phyloP scores from a whole-genome alignment of 2,888 invertebrate genomes.

The Hartigia nigra region DNA sequence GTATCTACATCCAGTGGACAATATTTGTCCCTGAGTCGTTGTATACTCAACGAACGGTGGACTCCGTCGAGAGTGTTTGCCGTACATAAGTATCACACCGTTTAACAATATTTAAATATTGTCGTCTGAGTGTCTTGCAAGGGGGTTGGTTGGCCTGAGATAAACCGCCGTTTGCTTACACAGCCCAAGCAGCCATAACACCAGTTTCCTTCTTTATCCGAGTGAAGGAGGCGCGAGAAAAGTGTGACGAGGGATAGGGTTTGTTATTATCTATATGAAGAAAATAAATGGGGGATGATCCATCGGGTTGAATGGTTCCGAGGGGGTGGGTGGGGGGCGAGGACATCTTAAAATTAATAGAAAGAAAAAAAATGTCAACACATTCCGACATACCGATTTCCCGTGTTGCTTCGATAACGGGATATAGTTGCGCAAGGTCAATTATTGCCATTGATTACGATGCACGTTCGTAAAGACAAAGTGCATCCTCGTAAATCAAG shows the following conservation, averaged over 20 bases:
- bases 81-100: constrained; percentile 47
- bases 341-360: background rate
- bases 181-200: constrained; percentile 42
- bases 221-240: background rate
- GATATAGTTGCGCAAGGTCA: background rate
- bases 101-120: constrained; percentile 62
- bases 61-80: constrained; percentile 37
- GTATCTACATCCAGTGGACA: constrained; percentile 9
- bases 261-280: background rate
- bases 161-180: constrained; percentile 55
- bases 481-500: constrained; percentile 54
- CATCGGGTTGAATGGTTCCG: background rate
- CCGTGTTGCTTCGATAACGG: background rate
- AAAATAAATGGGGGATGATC: background rate
- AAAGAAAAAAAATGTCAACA: background rate
- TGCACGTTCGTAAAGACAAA: constrained; percentile 18
- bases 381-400: background rate
- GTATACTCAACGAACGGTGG: constrained; percentile 17
- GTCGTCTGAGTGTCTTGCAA: constrained; percentile 39
- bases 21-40: constrained; percentile 15
- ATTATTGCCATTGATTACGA: background rate
- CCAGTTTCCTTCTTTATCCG: constrained; percentile 22
- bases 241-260: background rate
- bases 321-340: too few relatives aligned
- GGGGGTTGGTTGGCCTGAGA: constrained; percentile 44